Base-by-base conservation (phyloP, 2,888 invertebrate species). In the Sicus ferrugineus region DNA sequence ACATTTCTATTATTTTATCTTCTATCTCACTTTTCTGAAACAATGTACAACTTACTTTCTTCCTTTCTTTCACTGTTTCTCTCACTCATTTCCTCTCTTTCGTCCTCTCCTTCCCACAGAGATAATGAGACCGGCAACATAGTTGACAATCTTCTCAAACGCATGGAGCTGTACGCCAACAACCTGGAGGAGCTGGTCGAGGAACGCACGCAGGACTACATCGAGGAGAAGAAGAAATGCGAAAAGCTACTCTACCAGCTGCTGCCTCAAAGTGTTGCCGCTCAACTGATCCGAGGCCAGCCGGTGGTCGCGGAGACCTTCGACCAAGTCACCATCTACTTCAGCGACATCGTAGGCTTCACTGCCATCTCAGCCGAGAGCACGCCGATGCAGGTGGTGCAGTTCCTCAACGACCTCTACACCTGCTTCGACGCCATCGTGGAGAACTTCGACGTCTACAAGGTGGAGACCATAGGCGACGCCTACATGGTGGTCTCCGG, bases 131-230 rank as follows among this genome's bases (percentile, higher is more conserved):
- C 94, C 30, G 63, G n/a, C n/a, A 94, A 94, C 77, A 94, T 94
- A 74, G 93, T 94, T 79, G 95, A 95, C 85, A 94, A 95, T 79
- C 95, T 95, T 94, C 86, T 95, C 72, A 90, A 92, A 0, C 93
- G 95, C 83, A 95, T 95, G 95, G 95, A 95, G 84, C 94, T 94
- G 81, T 95, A 96, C 80, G 94, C 95, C 0, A 92, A 92, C 52
- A 94, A 95, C 84, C 84, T 96, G 72, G 95, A 95, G 80, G 90
- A 92, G 0, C 86, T 94, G 52, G 94, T 95, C 0, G 93, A 93
- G 72, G 93, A 94, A 78, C 87, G 94, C 71, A 95, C 95, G 0
- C 91, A 91, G 76, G 91, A 93, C 77, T 86, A 95, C 68, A 87
- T 91, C 58, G 92, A 93, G 80, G 95, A 95, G 84, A 95, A 95